phyloP scores from a whole-genome alignment of 2,888 invertebrate species.

The Lasius platythorax region DNA sequence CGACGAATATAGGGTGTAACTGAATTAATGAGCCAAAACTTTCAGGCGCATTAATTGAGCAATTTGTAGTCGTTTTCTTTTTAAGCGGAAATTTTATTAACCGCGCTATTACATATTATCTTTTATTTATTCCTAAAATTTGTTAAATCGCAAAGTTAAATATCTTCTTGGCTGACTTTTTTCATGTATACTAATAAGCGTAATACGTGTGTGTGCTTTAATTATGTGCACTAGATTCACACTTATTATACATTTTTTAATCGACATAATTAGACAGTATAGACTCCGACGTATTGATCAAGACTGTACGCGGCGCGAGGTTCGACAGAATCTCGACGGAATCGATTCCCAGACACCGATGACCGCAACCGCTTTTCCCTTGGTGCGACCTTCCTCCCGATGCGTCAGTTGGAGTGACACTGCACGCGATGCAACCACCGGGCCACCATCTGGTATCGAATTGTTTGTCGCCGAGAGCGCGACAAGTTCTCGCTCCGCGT shows the following conservation, averaged over 20 bases:
- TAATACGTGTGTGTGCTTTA: background rate
- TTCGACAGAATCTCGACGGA: slow-evolving; percentile 66
- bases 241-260: background rate
- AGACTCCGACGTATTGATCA: slow-evolving; percentile 53
- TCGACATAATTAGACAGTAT: background rate
- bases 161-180: background rate
- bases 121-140: background rate
- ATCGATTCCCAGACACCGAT: slow-evolving; percentile 61
- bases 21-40: slow-evolving; percentile 18
- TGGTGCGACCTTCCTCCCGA: slow-evolving; percentile 63
- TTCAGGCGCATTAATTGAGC: slow-evolving; percentile 27
- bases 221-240: background rate
- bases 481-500: slow-evolving; percentile 74
- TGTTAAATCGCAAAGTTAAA: background rate
- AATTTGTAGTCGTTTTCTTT: slow-evolving; percentile 13
- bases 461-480: slow-evolving; percentile 76
- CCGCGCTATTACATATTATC: background rate
- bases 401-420: slow-evolving; percentile 75
- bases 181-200: no score
- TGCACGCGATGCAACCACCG: slow-evolving; percentile 73
- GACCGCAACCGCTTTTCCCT: slow-evolving; percentile 73
- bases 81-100: slow-evolving; percentile 22
- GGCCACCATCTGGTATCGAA: slow-evolving; percentile 74
- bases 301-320: slow-evolving; percentile 51
- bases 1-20: background rate